Base-by-base conservation (phyloP, 1,140 invertebrate species). In the Elysia chlorotica region DNA sequence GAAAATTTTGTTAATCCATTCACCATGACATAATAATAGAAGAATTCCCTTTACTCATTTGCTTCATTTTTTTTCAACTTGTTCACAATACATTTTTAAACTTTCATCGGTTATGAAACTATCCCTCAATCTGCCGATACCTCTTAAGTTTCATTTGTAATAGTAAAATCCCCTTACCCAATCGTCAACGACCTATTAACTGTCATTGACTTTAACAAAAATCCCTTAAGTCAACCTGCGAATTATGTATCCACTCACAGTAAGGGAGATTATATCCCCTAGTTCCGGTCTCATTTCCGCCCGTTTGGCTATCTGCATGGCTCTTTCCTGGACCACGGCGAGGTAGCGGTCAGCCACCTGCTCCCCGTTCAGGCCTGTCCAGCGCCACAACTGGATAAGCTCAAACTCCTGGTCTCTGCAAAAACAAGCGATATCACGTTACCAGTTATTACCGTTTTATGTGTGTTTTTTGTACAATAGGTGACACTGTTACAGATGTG, bases 391-490 rank as follows among this genome's bases (percentile, higher is more conserved):
- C 23, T 74, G 56, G n/a, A 77, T 17, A 37, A 77, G 56, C 38
- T 77, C 75, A 31, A 65, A 74, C 37, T 77, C 72, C 53, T 71
- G 56, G 14, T 72, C 72, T 54, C 75, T 77, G 54, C 4, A 38
- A 59, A 63, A 70, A 33, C 57, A 63, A 23, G 17, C 2, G 3
- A 57, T 6, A 57, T 5, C 54, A 57, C 5, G 30, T 57, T 48
- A n/a, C 10, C 61, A 63, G 4, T 25, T 14, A 33, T 14, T 2
- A 30, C 5, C 25, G 35, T 28, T 28, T n/a, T n/a, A n/a, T n/a
- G n/a, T n/a, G n/a, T n/a, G n/a, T n/a, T n/a, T n/a, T n/a, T n/a
- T n/a, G n/a, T n/a, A n/a, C n/a, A n/a, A n/a, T n/a, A n/a, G n/a
- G n/a, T n/a, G n/a, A n/a, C n/a, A n/a, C n/a, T n/a, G n/a, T n/a